Conservation (phyloP, 2,888 invertebrate species). For the Thera britannica region DNA sequence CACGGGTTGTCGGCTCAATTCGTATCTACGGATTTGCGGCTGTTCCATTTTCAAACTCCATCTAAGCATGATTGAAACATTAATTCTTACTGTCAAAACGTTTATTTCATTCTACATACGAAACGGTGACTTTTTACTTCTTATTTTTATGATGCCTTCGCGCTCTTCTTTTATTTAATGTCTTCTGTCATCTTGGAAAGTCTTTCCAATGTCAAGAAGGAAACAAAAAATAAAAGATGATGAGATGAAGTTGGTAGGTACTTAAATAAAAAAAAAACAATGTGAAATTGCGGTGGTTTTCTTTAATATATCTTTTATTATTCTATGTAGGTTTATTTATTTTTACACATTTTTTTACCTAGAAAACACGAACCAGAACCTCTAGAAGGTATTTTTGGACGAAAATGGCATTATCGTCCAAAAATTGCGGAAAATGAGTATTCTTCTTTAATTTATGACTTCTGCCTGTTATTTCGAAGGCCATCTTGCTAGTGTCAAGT, state of each 20-base stretch:
- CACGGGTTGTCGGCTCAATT: constrained; percentile 32
- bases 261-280: no score
- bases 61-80: constrained; percentile 69
- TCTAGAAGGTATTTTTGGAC: no score
- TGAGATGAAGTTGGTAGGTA: no score
- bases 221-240: no score
- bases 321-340: no score
- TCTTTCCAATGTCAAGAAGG: neutral
- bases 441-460: neutral
- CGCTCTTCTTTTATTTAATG: neutral
- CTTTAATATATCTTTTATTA: neutral
- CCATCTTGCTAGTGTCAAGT: neutral
- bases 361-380: neutral
- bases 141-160: neutral
- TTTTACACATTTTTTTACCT: no score
- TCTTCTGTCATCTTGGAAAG: neutral
- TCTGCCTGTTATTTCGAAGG: neutral
- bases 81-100: constrained; percentile 66
- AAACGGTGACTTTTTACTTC: constrained; percentile 12
- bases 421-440: neutral
- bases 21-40: constrained; percentile 34
- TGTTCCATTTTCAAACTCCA: constrained; percentile 49
- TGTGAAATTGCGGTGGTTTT: neutral
- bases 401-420: neutral
- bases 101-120: constrained; percentile 51